A percentile compares a stretch with the other conserved stretches of the same genome.
phyloP scores from a whole-genome alignment of 2,888 invertebrate species.

The Sinelater perroti region DNA sequence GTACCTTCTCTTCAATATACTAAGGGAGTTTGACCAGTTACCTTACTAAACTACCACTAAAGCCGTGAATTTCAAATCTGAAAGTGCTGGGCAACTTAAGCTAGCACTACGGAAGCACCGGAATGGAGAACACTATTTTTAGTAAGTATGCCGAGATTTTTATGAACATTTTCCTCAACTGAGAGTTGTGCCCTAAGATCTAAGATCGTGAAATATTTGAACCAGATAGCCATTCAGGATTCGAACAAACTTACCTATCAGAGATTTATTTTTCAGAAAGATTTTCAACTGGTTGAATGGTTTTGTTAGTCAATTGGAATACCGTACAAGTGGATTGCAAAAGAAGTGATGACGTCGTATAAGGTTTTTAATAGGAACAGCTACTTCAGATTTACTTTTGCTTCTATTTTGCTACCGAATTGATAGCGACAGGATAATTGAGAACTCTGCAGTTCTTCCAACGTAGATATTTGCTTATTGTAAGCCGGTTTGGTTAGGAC shows the following conservation, averaged over 20 bases:
- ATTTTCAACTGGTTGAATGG: not conserved
- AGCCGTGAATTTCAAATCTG: conserved; percentile 65
- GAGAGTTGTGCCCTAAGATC: conserved; percentile 6
- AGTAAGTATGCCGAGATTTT: not conserved
- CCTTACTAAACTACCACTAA: conserved; percentile 64
- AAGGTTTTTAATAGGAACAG: no score
- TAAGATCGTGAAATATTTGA: conserved; percentile 39
- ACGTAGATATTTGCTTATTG: conserved; percentile 64
- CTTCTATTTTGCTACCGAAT: not conserved
- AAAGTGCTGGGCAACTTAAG: conserved; percentile 63
- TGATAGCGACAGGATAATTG: conserved; percentile 55
- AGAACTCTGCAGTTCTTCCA: conserved; percentile 63
- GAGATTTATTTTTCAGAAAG: not conserved
- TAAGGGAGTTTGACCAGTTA: conserved; percentile 68
- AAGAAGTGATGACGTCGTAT: not conserved
- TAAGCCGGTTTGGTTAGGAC: conserved; percentile 65
- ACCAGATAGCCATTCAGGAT: conserved; percentile 36
- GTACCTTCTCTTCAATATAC: conserved; percentile 65
- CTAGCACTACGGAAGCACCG: conserved; percentile 57
- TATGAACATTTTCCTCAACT: not conserved
- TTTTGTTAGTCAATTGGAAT: not conserved
- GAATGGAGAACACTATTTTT: not conserved
- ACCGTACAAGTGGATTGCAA: not conserved
- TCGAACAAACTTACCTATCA: not conserved
- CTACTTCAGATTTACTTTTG: no score